Percentiles rank a stretch among this genome's conserved stretches.
Conservation (phyloP, 2,888 invertebrate species). For the Yponomeuta cagnagella region DNA sequence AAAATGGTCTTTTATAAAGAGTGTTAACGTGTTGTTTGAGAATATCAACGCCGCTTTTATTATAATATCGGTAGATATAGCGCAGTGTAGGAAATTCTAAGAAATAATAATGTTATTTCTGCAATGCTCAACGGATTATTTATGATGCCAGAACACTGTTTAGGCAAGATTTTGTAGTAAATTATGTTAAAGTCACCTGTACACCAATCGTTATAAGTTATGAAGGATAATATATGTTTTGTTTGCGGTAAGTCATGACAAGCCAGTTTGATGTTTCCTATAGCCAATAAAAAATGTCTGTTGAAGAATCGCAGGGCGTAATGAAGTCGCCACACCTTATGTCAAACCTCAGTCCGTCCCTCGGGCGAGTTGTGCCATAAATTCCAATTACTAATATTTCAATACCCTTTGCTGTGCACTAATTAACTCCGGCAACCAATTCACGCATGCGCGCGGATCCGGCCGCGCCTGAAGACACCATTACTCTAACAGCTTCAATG, state of each 20-base stretch:
- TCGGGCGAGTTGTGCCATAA: constrained; percentile 34
- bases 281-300: not conserved
- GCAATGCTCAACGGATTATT: not conserved
- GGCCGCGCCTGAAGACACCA: constrained; percentile 59
- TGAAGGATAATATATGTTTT: no score
- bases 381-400: constrained; percentile 65
- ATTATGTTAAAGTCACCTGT: not conserved
- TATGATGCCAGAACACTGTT: not conserved
- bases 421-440: constrained; percentile 66
- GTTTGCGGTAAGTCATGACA: not conserved
- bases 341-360: constrained; percentile 36
- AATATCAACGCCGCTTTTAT: constrained; percentile 23
- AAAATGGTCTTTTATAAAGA: constrained; percentile 6
- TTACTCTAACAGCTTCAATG: constrained; percentile 53
- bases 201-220: no score
- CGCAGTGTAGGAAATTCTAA: not conserved
- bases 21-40: constrained; percentile 29
- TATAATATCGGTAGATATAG: constrained; percentile 16
- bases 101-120: not conserved
- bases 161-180: not conserved
- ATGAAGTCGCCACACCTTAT: constrained; percentile 38
- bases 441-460: constrained; percentile 59
- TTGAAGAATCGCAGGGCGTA: constrained; percentile 6
- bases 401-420: constrained; percentile 46
- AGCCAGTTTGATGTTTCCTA: not conserved